phyloP scores from a whole-genome alignment of 1,140 invertebrate species.

The Littorina saxatilis region DNA sequence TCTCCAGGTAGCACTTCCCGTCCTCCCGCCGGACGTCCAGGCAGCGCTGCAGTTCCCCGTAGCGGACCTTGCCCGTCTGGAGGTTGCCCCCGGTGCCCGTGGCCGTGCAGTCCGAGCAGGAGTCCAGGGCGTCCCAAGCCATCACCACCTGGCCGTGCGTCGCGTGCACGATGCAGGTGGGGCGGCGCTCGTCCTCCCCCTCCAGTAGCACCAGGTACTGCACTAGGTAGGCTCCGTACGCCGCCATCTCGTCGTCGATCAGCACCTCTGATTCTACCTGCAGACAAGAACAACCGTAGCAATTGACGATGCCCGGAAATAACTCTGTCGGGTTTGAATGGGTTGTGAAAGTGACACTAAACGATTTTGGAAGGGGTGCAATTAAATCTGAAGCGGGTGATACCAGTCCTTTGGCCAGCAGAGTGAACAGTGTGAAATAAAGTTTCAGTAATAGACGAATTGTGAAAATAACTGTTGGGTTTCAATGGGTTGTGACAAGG shows the following conservation, averaged over 20 bases:
- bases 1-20: constrained; percentile 51
- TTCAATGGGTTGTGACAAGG: no score
- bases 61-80: constrained; percentile 50
- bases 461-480: no score
- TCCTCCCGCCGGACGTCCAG: constrained; percentile 30
- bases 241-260: constrained; percentile 20
- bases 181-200: constrained; percentile 35
- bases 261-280: constrained; percentile 12
- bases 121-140: constrained; percentile 28
- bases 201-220: constrained; percentile 4
- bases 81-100: constrained; percentile 53
- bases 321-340: no score
- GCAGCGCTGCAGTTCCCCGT: constrained; percentile 46
- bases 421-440: no score
- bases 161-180: constrained; percentile 35
- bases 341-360: no score
- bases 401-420: no score
- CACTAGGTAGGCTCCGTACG: constrained; percentile 37
- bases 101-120: constrained; percentile 33
- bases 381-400: no score
- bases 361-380: no score
- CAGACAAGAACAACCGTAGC: no score
- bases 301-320: no score
- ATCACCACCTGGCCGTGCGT: constrained; percentile 31
- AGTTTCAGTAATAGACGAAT: no score